Percentiles rank a stretch among this genome's conserved stretches.
phyloP scores from a whole-genome alignment of 2,888 invertebrate genomes.

The Eledona agricola region DNA sequence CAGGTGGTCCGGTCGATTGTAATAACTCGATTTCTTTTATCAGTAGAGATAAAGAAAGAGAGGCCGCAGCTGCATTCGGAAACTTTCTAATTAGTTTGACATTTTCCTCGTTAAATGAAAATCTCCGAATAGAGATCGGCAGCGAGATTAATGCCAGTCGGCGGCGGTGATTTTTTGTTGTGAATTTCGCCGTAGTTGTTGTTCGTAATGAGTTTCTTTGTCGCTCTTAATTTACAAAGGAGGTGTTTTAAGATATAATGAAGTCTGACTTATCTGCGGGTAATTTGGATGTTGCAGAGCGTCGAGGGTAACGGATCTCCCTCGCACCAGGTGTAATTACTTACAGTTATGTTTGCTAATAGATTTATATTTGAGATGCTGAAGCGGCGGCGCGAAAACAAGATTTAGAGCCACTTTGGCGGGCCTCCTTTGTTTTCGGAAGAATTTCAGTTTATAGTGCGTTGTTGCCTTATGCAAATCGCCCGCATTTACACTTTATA shows the following conservation, averaged over 20 bases:
- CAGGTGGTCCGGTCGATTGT: constrained; percentile 12
- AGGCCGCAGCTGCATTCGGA: constrained; percentile 27
- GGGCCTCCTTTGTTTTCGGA: constrained; percentile 25
- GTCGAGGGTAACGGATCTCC: constrained; percentile 10
- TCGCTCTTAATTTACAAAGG: constrained; percentile 34
- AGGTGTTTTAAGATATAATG: constrained; percentile 35
- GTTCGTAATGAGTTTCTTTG: constrained; percentile 41
- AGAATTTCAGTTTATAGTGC: constrained; percentile 36
- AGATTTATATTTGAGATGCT: constrained; percentile 34
- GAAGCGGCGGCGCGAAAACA: constrained; percentile 15
- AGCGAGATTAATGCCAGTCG: constrained; percentile 34
- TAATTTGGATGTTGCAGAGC: constrained; percentile 29
- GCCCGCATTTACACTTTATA: constrained; percentile 43
- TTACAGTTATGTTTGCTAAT: constrained; percentile 33
- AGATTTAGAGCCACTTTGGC: constrained; percentile 32
- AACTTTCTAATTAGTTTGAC: constrained; percentile 39
- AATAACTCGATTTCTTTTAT: constrained; percentile 17
- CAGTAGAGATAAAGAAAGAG: constrained; percentile 16
- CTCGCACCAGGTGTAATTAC: constrained; percentile 32
- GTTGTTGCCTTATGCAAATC: constrained; percentile 49
- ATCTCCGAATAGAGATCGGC: constrained; percentile 36
- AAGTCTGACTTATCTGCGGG: constrained; percentile 35
- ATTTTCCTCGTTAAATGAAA: constrained; percentile 37
- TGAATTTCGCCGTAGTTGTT: constrained; percentile 33
- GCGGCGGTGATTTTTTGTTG: constrained; percentile 33